Evolutionary conservation across 1,140 invertebrate genomes (phyloP).

Genomic region (Scaptodrosophila lebanonensis): DNA sequence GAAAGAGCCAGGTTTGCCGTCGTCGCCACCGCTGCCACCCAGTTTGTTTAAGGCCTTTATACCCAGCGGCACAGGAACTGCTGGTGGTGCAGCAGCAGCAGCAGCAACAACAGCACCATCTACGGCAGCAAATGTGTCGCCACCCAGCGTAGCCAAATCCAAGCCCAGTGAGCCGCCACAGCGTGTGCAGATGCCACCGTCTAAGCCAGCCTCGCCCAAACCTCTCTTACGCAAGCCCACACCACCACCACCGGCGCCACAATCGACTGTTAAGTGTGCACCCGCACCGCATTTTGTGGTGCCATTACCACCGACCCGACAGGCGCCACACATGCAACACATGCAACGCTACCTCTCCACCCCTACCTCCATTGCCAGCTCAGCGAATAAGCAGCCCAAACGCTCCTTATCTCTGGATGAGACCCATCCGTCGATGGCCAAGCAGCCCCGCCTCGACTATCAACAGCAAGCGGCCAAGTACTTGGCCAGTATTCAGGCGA

Average conservation of each 20-base stretch:
- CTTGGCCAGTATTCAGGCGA: constrained; percentile 17
- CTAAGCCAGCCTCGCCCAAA: constrained; percentile 28
- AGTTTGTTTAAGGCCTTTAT: constrained; percentile 68
- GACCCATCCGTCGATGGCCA: constrained; percentile 36
- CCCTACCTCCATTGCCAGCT: constrained; percentile 69
- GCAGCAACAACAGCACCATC: constrained; percentile 1
- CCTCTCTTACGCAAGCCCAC: constrained; percentile 38
- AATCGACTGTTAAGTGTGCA: not conserved
- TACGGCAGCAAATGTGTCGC: not conserved
- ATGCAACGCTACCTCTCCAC: constrained; percentile 63
- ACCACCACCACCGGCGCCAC: not conserved
- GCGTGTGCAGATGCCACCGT: not conserved
- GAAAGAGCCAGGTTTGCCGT: constrained; percentile 45
- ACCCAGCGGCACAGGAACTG: constrained; percentile 9
- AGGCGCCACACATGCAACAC: constrained; percentile 22
- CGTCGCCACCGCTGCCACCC: constrained; percentile 68
- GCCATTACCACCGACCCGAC: constrained; percentile 41
- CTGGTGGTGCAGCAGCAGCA: constrained; percentile 1
- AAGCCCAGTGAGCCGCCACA: not conserved
- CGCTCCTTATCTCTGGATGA: constrained; percentile 63
- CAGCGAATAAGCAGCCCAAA: constrained; percentile 67
- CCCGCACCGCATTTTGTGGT: constrained; percentile 53
- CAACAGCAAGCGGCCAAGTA: constrained; percentile 26
- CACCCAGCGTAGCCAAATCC: constrained; percentile 2
- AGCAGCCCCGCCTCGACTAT: constrained; percentile 45